Evolutionary conservation across 2,113 vertebrate genomes (phyloP), one percentile per base, ranked within the genome.

Genomic region (Pygathrix nemaeus): DNA sequence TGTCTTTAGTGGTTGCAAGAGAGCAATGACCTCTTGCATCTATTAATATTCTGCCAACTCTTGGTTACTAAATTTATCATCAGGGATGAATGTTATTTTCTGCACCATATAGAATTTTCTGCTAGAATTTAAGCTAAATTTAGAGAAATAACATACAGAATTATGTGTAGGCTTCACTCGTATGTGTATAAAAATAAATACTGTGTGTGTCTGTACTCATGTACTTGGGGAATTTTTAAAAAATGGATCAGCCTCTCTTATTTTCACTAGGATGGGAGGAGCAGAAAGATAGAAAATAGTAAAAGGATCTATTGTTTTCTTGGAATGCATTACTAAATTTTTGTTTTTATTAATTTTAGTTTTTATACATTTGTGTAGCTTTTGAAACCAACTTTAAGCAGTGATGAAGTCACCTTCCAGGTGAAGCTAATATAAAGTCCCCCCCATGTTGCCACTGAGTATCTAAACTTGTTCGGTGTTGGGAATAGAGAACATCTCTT

Each of bases 1-100:
- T 98, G 98, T 96, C 98, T 98, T 99, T 98, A 98, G 98, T 98
- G 98, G 98, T 98, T 98, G 98, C 70, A 95, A 93, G 95, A 98
- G 94, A 97, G 98, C 84, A 35, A 88, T 97, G 97, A 92, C 93
- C 98, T 98, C 97, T 97, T 82, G 85, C 98, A 95, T 98, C 98
- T 98, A 98, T 98, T 98, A 98, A 98, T 98, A 98, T 97, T 98
- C 98, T 96, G 97, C 97, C 83, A 98, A 90, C 83, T 98, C 96
- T 52, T 97, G 96, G 97, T 98, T 97, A 97, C 98, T 98, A 98
- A 98, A 98, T 98, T 98, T 97, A 95, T 97, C 98, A 88, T 97
- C 93, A 90, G 84, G 88, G 89, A 95, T 14, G 92, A 93, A 97
- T 96, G 95, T 95, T 98, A 98, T 99, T 99, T 99, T 98, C 97